Evolutionary conservation across 2,797 vertebrate genomes (phyloP).

Genomic region (Aplochiton taeniatus): DNA sequence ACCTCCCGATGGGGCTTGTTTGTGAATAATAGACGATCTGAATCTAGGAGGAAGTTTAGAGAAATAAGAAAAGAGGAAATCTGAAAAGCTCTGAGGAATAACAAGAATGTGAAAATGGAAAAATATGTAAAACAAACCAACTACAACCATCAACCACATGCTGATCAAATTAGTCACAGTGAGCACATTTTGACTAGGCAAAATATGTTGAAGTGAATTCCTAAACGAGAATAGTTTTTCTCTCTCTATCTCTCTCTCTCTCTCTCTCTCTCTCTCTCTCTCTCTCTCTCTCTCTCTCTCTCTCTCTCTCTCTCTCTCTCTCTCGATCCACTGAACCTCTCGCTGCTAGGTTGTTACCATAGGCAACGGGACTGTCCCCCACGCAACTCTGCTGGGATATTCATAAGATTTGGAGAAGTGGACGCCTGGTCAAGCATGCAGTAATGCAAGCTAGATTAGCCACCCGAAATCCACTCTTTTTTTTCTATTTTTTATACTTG

Average conservation of each 20-base stretch:
- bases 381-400: slow-evolving; percentile 10
- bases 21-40: slow-evolving; percentile 5
- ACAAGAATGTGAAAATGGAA: slow-evolving; percentile 1
- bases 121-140: not conserved
- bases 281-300: no score
- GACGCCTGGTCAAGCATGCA: slow-evolving; percentile 7
- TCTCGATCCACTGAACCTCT: no score
- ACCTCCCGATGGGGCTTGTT: slow-evolving; percentile 2
- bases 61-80: not conserved
- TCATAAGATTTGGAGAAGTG: slow-evolving; percentile 22
- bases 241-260: no score
- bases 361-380: slow-evolving; percentile 16
- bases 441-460: slow-evolving; percentile 12
- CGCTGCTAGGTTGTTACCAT: not conserved
- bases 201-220: slow-evolving; percentile 9
- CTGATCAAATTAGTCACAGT: slow-evolving; percentile 23
- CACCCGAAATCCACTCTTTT: not conserved
- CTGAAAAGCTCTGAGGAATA: not conserved
- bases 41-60: not conserved
- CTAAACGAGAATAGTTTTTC: not conserved
- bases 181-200: not conserved
- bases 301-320: no score
- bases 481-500: no score
- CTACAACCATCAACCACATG: not conserved
- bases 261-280: no score